Evolutionary conservation across 2,888 invertebrate genomes (phyloP).

Genomic region (Coleophora flavipennella): DNA sequence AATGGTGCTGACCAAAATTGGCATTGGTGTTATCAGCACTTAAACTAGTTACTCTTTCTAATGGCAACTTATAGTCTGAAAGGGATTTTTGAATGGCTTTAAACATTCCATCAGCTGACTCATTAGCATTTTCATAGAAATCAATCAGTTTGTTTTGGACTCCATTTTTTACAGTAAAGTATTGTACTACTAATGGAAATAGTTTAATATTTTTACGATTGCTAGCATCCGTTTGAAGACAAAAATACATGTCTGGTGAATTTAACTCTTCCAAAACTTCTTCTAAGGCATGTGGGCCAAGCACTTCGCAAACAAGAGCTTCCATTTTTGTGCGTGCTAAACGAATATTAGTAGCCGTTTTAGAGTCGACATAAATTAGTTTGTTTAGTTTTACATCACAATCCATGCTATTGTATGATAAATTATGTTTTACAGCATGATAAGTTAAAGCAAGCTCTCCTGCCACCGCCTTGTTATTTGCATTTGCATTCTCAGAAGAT

Average conservation of each 20-base stretch:
- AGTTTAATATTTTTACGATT: constrained; percentile 22
- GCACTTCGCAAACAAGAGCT: constrained; percentile 20
- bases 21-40: not conserved
- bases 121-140: too few relatives aligned
- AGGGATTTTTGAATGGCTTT: too few relatives aligned
- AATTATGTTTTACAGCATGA: constrained; percentile 26
- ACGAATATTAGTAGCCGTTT: constrained; percentile 12
- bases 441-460: constrained; percentile 20
- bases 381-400: constrained; percentile 18
- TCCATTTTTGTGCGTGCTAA: constrained; percentile 23
- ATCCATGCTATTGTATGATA: constrained; percentile 24
- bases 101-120: too few relatives aligned
- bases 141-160: not conserved
- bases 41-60: not conserved
- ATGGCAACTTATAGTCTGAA: not conserved
- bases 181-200: constrained; percentile 21
- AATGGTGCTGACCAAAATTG: not conserved
- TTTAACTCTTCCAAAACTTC: constrained; percentile 18
- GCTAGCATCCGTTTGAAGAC: constrained; percentile 22
- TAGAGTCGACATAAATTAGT: constrained; percentile 16
- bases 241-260: constrained; percentile 15
- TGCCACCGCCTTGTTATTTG: constrained; percentile 11
- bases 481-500: constrained; percentile 3
- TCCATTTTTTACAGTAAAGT: constrained; percentile 11
- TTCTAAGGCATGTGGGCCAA: constrained; percentile 17